These are phyloP conservation scores for Papilio protenor DNA, from an alignment of 2,888 invertebrate genomes.

Conservation along the genomic window DNA sequence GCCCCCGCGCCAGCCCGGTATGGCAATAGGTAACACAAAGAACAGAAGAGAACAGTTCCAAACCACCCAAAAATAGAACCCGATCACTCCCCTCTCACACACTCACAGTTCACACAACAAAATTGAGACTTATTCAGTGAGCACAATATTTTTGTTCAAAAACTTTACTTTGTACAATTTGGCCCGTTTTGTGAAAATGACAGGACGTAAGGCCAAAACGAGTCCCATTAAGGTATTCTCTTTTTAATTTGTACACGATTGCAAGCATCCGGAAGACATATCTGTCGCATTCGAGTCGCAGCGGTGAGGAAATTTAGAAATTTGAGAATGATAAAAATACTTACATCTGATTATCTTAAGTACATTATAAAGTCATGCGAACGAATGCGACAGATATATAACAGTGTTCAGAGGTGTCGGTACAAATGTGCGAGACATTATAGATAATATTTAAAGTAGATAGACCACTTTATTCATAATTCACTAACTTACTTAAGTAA, in stretches of 20 bases:
- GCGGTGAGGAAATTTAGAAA: slow-evolving; percentile 48
- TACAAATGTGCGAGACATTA: slow-evolving; percentile 71
- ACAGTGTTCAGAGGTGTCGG: slow-evolving; percentile 62
- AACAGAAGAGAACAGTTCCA: slow-evolving; percentile 31
- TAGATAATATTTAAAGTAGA: slow-evolving; percentile 64
- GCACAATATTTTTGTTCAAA: slow-evolving; percentile 45
- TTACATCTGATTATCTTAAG: slow-evolving; percentile 61
- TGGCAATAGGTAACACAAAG: slow-evolving; percentile 27
- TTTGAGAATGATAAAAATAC: slow-evolving; percentile 53
- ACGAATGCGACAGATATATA: slow-evolving; percentile 57
- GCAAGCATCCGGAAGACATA: slow-evolving; percentile 68
- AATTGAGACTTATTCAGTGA: slow-evolving; percentile 48
- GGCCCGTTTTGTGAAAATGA: slow-evolving; percentile 66
- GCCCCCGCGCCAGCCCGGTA: slow-evolving; percentile 18
- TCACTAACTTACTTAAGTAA: slow-evolving; percentile 83
- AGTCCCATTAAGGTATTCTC: slow-evolving; percentile 48
- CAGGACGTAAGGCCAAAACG: slow-evolving; percentile 60
- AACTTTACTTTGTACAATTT: slow-evolving; percentile 47
- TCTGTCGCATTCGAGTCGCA: slow-evolving; percentile 54
- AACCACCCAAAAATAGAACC: slow-evolving; percentile 22
- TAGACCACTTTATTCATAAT: slow-evolving; percentile 74
- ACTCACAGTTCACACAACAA: slow-evolving; percentile 40
- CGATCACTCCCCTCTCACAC: slow-evolving; percentile 8
- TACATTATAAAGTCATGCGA: slow-evolving; percentile 61
- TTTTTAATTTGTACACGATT: slow-evolving; percentile 68